Conservation (phyloP, 1,140 invertebrate species). For the Drosophila tropicalis region DNA sequence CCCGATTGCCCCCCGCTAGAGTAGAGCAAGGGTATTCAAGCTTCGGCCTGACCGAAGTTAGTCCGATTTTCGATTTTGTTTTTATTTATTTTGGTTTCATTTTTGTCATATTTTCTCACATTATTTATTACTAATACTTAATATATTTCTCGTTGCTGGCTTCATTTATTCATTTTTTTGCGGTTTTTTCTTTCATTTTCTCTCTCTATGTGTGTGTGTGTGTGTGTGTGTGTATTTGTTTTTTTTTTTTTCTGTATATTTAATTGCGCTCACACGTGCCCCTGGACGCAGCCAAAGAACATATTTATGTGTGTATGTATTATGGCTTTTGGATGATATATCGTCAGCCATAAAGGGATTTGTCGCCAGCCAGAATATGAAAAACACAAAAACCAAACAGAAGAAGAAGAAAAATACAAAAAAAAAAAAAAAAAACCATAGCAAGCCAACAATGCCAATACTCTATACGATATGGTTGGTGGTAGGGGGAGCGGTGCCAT, state of each 20-base stretch:
- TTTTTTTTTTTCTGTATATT: constrained; percentile 43
- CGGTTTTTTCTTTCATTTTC: neutral
- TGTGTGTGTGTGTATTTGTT: too few relatives aligned
- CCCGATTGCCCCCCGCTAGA: too few relatives aligned
- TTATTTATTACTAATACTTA: constrained; percentile 79
- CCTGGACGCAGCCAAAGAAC: constrained; percentile 28
- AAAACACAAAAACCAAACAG: neutral
- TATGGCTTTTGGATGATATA: constrained; percentile 64
- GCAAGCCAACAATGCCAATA: neutral
- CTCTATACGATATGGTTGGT: too few relatives aligned
- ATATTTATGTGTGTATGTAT: constrained; percentile 30
- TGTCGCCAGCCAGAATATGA: constrained; percentile 35
- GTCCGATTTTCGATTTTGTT: neutral
- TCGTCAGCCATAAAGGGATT: constrained; percentile 74
- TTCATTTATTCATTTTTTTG: neutral
- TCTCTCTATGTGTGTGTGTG: too few relatives aligned
- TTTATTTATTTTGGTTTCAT: constrained; percentile 8
- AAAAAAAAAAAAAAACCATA: neutral
- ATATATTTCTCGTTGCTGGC: constrained; percentile 54
- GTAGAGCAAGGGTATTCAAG: too few relatives aligned
- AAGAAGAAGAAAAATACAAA: neutral
- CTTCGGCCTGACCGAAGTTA: too few relatives aligned
- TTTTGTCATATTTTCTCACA: constrained; percentile 61
- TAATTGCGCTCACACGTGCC: constrained; percentile 78
- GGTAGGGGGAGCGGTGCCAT: too few relatives aligned